Evolutionary conservation across 2,113 vertebrate genomes (phyloP).

Genomic region (Grantiella picta): DNA sequence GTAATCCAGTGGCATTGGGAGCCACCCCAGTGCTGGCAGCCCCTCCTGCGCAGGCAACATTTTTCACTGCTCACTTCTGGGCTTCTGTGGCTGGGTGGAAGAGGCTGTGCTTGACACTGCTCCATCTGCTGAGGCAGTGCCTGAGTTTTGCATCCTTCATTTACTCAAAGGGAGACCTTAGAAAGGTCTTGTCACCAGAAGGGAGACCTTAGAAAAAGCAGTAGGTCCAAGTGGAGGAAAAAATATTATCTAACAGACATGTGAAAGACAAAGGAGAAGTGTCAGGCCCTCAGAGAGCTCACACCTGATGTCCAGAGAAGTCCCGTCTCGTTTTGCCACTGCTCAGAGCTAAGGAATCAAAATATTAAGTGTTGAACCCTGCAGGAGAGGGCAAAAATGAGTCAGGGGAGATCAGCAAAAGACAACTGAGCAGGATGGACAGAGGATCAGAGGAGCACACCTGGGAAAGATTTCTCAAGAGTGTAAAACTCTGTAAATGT

Average conservation of each 20-base stretch:
- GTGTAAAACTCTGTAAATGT: not conserved
- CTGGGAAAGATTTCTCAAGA: not conserved
- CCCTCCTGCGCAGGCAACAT: not conserved
- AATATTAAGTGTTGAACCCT: not conserved
- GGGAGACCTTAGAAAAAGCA: not conserved
- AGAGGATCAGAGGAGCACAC: not conserved
- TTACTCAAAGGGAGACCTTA: not conserved
- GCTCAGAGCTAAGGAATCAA: not conserved
- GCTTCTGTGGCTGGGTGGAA: not conserved
- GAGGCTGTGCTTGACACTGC: not conserved
- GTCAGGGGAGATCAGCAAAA: not conserved
- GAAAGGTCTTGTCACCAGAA: not conserved
- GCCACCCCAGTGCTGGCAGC: fast-evolving
- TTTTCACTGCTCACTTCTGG: not conserved
- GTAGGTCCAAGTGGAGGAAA: not conserved
- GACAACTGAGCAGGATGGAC: not conserved
- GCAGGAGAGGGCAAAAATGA: not conserved
- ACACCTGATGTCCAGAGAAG: not conserved
- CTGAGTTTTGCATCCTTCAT: not conserved
- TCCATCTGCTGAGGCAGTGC: fast-evolving
- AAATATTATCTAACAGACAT: not conserved
- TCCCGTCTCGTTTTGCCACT: not conserved
- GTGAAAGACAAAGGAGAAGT: not conserved
- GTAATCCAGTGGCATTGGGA: not conserved
- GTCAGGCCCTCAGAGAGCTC: not conserved